Percentiles rank a stretch among this genome's conserved stretches.
phyloP scores from a whole-genome alignment of 2,888 invertebrate species.

The Megalurothrips usitatus region DNA sequence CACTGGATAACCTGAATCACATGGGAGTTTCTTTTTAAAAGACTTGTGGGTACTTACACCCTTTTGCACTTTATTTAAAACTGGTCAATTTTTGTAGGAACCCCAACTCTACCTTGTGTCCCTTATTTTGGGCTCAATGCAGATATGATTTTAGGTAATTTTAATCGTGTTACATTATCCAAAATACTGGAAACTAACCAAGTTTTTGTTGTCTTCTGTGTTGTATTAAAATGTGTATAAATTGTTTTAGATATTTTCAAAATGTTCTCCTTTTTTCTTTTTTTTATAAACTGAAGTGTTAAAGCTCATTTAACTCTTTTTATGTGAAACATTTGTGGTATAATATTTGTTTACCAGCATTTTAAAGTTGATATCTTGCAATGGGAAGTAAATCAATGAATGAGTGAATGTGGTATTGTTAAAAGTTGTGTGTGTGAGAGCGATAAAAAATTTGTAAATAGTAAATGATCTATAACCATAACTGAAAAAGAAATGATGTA shows the following conservation, averaged over 20 bases:
- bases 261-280: conserved; percentile 5
- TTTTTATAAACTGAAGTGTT: not conserved
- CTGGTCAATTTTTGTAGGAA: too few relatives aligned
- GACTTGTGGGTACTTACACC: too few relatives aligned
- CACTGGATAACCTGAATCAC: too few relatives aligned
- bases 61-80: too few relatives aligned
- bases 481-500: not conserved
- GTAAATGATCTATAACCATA: conserved; percentile 23
- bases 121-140: not conserved
- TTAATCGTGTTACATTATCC: not conserved
- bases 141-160: conserved; percentile 11
- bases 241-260: conserved; percentile 24
- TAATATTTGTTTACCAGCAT: not conserved
- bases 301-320: conserved; percentile 12
- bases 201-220: conserved; percentile 20
- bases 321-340: not conserved
- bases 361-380: not conserved
- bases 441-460: not conserved
- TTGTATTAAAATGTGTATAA: conserved; percentile 25
- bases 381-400: not conserved
- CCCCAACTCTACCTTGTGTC: not conserved
- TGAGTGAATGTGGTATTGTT: not conserved
- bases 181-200: conserved; percentile 3
- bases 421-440: not conserved
- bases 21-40: too few relatives aligned